These are phyloP conservation scores for Adineta ricciae DNA, from an alignment of 2,888 invertebrate species.

Conservation along the genomic window DNA sequence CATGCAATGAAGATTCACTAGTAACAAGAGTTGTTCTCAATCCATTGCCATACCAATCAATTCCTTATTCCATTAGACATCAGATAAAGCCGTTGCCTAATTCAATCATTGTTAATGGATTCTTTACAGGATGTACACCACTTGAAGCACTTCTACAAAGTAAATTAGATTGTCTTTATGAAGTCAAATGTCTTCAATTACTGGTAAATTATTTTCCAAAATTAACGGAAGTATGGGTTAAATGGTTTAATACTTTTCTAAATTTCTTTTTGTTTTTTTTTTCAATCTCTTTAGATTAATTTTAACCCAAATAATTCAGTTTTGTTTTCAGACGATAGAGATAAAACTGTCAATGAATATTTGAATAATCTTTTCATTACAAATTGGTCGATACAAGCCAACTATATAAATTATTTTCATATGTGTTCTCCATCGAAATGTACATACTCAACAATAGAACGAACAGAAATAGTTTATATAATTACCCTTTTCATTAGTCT, in stretches of 20 bases:
- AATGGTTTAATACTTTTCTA: neutral
- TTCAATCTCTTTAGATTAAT: neutral
- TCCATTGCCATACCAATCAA: neutral
- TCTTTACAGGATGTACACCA: too few species aligned
- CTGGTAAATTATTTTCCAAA: neutral
- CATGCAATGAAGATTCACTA: too few species aligned
- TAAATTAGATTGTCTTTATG: too few species aligned
- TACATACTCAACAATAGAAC: neutral
- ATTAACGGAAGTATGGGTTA: neutral
- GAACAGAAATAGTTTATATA: neutral
- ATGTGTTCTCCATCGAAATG: too few species aligned
- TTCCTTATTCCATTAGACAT: too few species aligned
- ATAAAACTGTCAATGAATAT: neutral
- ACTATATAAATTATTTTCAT: neutral
- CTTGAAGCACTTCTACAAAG: too few species aligned
- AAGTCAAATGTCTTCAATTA: neutral
- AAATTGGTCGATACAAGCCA: neutral
- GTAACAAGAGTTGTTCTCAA: neutral
- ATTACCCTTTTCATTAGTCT: neutral
- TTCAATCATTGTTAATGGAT: too few species aligned
- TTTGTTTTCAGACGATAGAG: neutral
- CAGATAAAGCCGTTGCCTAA: too few species aligned
- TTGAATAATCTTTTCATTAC: neutral
- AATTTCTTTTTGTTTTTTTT: neutral
- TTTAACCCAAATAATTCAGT: neutral